Conservation (phyloP, 53 echinoderm and acorn worm genomes). For the Echinometra lucunter region DNA sequence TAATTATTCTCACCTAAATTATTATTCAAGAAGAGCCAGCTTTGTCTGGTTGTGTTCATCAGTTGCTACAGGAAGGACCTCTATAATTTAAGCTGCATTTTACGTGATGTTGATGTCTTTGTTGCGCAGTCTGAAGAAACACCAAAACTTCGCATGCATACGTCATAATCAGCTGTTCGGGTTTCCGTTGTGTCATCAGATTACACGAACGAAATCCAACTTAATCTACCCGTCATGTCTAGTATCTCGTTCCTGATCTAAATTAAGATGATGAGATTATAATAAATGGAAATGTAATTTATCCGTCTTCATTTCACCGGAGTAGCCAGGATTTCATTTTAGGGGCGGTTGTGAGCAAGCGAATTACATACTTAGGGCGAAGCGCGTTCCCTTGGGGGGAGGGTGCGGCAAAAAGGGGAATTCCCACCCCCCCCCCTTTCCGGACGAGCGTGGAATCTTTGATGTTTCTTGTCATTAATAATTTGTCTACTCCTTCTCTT, state of each 20-base stretch:
- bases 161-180: slow-evolving; percentile 3
- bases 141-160: background rate
- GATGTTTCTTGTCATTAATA: too few relatives aligned
- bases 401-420: too few relatives aligned
- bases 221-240: too few relatives aligned
- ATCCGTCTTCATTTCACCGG: background rate
- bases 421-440: too few relatives aligned
- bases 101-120: background rate
- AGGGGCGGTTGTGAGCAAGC: too few relatives aligned
- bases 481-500: too few relatives aligned
- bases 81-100: background rate
- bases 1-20: background rate
- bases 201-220: too few relatives aligned
- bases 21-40: background rate
- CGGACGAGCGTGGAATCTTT: too few relatives aligned
- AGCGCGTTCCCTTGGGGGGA: too few relatives aligned
- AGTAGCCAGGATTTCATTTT: too few relatives aligned
- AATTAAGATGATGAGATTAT: background rate
- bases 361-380: too few relatives aligned
- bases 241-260: background rate
- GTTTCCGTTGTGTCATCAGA: too few relatives aligned
- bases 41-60: background rate
- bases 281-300: background rate
- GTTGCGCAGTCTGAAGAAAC: background rate
- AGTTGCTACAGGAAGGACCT: background rate